Conservation (phyloP, 1,140 invertebrate genomes). For the Phymastichus coffea region DNA sequence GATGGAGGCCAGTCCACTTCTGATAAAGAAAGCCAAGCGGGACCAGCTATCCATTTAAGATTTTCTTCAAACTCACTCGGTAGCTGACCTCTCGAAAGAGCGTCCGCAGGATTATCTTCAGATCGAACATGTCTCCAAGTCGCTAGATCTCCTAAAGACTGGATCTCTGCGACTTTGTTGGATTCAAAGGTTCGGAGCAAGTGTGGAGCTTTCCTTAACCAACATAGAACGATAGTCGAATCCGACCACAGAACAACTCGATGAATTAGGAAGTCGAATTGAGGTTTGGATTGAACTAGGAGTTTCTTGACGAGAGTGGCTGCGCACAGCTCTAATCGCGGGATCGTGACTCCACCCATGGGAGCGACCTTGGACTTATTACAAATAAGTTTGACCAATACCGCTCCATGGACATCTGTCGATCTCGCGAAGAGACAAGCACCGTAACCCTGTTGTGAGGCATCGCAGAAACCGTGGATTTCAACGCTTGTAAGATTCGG, state of each 20-base stretch:
- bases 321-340: slow-evolving; percentile 10
- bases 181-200: not conserved
- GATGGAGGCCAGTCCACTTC: not conserved
- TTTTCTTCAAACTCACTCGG: not conserved
- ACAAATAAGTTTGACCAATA: not conserved
- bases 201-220: not conserved
- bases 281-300: not conserved
- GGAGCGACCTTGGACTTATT: not conserved
- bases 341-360: not conserved
- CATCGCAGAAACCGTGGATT: slow-evolving; percentile 20
- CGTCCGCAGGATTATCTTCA: not conserved
- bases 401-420: not conserved
- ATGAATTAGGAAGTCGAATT: not conserved
- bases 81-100: not conserved
- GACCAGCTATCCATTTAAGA: not conserved
- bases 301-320: not conserved
- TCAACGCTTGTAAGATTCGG: not conserved
- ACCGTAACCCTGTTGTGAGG: not conserved
- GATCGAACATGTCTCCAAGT: not conserved
- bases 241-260: not conserved
- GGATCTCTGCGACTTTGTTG: slow-evolving; percentile 9
- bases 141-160: not conserved
- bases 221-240: not conserved
- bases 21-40: not conserved
- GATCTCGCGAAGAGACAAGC: not conserved